Conservation (phyloP, 2,888 invertebrate genomes). For the Pyralis farinalis region DNA sequence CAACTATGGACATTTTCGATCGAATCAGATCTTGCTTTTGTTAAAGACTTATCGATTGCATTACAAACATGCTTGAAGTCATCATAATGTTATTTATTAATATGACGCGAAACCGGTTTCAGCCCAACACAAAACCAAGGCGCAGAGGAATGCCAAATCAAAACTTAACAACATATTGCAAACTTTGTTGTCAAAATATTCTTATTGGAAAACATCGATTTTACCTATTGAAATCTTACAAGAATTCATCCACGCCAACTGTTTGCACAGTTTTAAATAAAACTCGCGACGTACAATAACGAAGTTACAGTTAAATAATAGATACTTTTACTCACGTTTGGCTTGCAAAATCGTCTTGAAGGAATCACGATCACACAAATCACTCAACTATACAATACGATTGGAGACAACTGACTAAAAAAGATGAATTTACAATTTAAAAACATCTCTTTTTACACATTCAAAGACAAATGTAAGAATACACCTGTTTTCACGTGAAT, state of each 20-base stretch:
- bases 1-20: not conserved
- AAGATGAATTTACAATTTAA: slow-evolving; percentile 24
- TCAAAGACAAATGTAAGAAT: slow-evolving; percentile 33
- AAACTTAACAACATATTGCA: slow-evolving; percentile 25
- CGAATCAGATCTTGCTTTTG: not conserved
- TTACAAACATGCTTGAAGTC: slow-evolving; percentile 2
- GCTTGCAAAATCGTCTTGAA: slow-evolving; percentile 39
- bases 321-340: slow-evolving; percentile 69
- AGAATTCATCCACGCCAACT: slow-evolving; percentile 21
- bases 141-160: slow-evolving; percentile 35
- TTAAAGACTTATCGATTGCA: slow-evolving; percentile 1
- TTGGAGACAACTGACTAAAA: slow-evolving; percentile 30
- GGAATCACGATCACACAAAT: slow-evolving; percentile 53
- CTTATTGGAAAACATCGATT: slow-evolving; percentile 33
- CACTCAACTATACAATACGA: slow-evolving; percentile 51
- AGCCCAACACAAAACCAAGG: slow-evolving; percentile 18
- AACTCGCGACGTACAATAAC: slow-evolving; percentile 29
- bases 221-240: slow-evolving; percentile 37
- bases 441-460: slow-evolving; percentile 39
- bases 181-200: slow-evolving; percentile 26
- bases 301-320: slow-evolving; percentile 54
- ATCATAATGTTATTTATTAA: slow-evolving; percentile 11
- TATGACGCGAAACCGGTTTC: slow-evolving; percentile 28
- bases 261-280: slow-evolving; percentile 32
- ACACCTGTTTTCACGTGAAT: slow-evolving; percentile 56